Conservation (phyloP, 2,888 invertebrate genomes). For the Amphipyra tragopoginis region DNA sequence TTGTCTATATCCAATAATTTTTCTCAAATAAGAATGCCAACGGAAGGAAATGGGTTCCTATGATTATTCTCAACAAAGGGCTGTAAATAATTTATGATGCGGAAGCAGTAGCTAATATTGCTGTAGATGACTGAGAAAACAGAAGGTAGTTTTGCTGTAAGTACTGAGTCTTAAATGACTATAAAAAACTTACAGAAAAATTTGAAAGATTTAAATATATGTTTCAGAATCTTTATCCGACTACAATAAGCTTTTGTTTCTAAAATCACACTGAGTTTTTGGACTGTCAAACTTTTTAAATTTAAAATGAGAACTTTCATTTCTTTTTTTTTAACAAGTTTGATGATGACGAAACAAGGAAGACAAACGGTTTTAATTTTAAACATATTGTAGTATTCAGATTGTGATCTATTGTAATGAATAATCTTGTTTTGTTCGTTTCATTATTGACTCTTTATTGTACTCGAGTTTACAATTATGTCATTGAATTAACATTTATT, state of each 20-base stretch:
- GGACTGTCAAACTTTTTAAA: no score
- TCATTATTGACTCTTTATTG: conserved; percentile 2
- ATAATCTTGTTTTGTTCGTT: conserved; percentile 10
- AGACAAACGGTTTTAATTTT: neutral
- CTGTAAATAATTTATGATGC: conserved; percentile 1
- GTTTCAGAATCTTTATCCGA: neutral
- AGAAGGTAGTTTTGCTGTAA: neutral
- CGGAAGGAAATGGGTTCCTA: neutral
- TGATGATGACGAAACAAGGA: neutral
- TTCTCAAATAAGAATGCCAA: neutral
- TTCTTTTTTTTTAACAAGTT: neutral
- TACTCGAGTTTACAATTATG: conserved; percentile 19
- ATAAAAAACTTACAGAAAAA: neutral
- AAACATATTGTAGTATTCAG: neutral
- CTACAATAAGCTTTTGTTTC: neutral
- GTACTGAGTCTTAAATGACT: neutral
- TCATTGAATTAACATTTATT: conserved; percentile 16
- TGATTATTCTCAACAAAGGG: conserved; percentile 4
- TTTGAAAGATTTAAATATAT: neutral
- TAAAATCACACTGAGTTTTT: neutral
- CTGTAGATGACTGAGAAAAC: neutral
- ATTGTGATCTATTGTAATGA: neutral
- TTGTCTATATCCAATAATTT: neutral
- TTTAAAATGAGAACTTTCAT: neutral
- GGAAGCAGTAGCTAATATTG: neutral